Percentiles rank a stretch among this genome's conserved stretches.
phyloP scores from a whole-genome alignment of 2,888 invertebrate species.

The Sarcophaga rosellei region DNA sequence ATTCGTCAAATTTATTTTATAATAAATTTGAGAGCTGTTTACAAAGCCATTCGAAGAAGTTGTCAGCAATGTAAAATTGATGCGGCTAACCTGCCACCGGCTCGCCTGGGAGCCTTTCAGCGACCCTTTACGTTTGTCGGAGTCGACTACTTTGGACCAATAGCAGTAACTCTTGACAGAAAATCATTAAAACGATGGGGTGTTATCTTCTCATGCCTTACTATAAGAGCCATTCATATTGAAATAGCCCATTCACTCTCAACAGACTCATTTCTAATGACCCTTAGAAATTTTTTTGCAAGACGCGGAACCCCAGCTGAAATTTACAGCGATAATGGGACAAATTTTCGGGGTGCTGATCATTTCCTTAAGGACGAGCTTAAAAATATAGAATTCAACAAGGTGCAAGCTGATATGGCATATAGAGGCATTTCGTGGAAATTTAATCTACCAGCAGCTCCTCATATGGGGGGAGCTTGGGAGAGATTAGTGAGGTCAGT shows the following conservation, averaged over 20 bases:
- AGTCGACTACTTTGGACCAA: slow-evolving; percentile 71
- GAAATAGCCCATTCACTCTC: slow-evolving; percentile 6
- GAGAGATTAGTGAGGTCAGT: too few relatives aligned
- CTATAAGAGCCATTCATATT: too few relatives aligned
- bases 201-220: slow-evolving; percentile 67
- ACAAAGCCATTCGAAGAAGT: too few relatives aligned
- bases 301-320: slow-evolving; percentile 61
- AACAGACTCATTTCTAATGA: slow-evolving; percentile 63
- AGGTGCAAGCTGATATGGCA: slow-evolving; percentile 11
- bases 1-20: too few relatives aligned
- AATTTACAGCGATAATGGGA: slow-evolving; percentile 65
- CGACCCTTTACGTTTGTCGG: too few relatives aligned
- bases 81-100: too few relatives aligned
- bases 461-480: too few relatives aligned
- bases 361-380: slow-evolving; percentile 22
- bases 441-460: slow-evolving; percentile 46
- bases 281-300: slow-evolving; percentile 55
- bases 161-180: slow-evolving; percentile 61
- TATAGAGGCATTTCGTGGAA: slow-evolving; percentile 38
- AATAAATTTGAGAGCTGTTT: too few relatives aligned
- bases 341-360: too few relatives aligned
- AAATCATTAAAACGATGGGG: slow-evolving; percentile 68
- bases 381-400: slow-evolving; percentile 15
- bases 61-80: too few relatives aligned
- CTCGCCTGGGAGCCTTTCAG: too few relatives aligned